These are phyloP conservation scores for Hyperoplus lanceolatus DNA, from an alignment of 2,797 vertebrate genomes.

Conservation along the genomic window DNA sequence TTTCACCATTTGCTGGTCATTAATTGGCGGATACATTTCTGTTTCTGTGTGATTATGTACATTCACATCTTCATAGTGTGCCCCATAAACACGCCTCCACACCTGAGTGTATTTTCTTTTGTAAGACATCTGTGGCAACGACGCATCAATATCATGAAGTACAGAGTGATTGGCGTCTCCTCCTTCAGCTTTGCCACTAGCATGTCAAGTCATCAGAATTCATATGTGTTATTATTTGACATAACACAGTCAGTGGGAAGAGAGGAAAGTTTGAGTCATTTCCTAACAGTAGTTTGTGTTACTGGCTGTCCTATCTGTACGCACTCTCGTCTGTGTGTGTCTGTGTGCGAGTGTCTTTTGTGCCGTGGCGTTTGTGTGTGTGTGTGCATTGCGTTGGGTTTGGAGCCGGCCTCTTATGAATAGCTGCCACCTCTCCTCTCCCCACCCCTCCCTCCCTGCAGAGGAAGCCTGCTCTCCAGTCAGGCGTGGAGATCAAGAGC, in stretches of 20 bases:
- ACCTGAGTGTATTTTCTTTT: neutral
- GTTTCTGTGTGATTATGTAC: neutral
- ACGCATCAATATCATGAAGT: neutral
- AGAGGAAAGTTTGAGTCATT: neutral
- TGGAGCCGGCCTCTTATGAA: constrained; percentile 66
- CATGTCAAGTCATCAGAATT: neutral
- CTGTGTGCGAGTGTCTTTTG: constrained; percentile 23
- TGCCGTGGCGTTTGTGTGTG: constrained; percentile 24
- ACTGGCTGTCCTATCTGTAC: constrained; percentile 10
- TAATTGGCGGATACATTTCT: neutral
- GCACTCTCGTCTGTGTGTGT: neutral
- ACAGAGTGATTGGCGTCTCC: neutral
- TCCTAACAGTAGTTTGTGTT: neutral
- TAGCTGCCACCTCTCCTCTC: constrained; percentile 77
- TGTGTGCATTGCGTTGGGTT: constrained; percentile 43
- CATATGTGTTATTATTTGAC: neutral
- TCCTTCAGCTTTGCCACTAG: too few relatives aligned
- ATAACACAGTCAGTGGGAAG: neutral
- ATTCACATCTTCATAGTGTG: neutral
- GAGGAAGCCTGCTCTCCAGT: constrained; percentile 86
- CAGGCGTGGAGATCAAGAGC: constrained; percentile 85
- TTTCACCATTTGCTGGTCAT: neutral
- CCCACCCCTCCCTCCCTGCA: constrained; percentile 82
- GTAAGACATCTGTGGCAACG: too few relatives aligned
- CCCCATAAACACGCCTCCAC: neutral